Conservation (phyloP, 2,113 vertebrate genomes). For the Caracal caracal region DNA sequence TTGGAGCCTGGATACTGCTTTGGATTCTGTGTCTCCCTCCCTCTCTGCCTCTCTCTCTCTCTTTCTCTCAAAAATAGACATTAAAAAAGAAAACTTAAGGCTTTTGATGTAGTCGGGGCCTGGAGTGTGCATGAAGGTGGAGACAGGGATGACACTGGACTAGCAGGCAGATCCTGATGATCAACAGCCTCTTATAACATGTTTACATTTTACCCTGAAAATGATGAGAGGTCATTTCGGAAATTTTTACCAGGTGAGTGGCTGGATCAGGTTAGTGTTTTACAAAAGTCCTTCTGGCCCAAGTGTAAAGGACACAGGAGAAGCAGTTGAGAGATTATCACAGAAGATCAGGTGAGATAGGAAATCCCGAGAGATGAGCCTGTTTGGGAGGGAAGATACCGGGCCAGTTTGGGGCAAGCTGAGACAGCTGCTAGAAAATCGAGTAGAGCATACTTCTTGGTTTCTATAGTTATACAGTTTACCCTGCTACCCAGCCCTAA, state of each 20-base stretch:
- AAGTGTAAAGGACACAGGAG: background rate
- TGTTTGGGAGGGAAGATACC: background rate
- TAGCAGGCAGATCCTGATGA: background rate
- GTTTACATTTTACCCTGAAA: background rate
- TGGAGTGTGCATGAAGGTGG: accelerated
- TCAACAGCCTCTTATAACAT: background rate
- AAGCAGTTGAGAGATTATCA: background rate
- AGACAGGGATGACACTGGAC: background rate
- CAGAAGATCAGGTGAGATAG: background rate
- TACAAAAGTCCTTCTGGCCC: background rate
- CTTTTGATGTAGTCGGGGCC: background rate
- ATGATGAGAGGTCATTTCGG: background rate
- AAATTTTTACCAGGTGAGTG: background rate
- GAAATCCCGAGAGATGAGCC: background rate
- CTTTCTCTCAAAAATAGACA: no score
- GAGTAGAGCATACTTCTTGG: background rate
- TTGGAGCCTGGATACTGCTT: no score
- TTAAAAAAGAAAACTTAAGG: background rate
- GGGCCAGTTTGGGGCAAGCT: background rate
- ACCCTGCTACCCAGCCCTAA: background rate
- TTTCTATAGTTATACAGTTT: background rate
- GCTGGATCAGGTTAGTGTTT: background rate
- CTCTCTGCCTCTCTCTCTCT: no score
- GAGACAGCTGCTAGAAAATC: background rate
- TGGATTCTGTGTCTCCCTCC: no score